Base-by-base conservation (phyloP, 1,140 invertebrate species). In the Aplysia californica region DNA sequence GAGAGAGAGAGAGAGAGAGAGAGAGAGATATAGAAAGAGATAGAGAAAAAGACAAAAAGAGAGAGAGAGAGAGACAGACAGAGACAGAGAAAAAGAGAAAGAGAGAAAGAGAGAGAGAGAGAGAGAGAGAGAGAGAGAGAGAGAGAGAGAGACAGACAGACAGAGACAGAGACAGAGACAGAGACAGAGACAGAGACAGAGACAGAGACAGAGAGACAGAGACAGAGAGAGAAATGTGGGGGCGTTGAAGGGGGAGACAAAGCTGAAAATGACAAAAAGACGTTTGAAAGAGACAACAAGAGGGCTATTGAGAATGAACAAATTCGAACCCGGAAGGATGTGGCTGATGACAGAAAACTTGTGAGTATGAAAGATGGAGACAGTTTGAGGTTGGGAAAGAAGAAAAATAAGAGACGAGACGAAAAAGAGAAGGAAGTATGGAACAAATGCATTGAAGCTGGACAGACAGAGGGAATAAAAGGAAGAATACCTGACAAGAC, bases 61-160 rank as follows among this genome's bases (percentile, higher is more conserved):
- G 29, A 18, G 36, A 67, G 29, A 18, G 31, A 10, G 36, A n/a
- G n/a, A n/a, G n/a, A n/a, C n/a, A n/a, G n/a, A n/a, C 61, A 4
- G 35, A 26, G n/a, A 26, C 23, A n/a, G 5, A 65, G 61, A 4
- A 20, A 65, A 33, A 3, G 29, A 23, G 26, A 6, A 21, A 29
- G 26, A 4, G 6, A 65, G 23, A 26, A 33, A n/a, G 20, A 29
- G 2, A 21, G 59, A 64, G 20, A 23, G 20, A 20, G 21, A n/a
- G 59, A n/a, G n/a, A n/a, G 50, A 55, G 50, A 64, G 59, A 64
- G 59, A 65, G n/a, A 33, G 29, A 65, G 61, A 21, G 26, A 31
- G n/a, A 65, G 29, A 23, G 21, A 29, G 31, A 31, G 5, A n/a
- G 31, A n/a, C 5, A 21, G n/a, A 31, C n/a, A n/a, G 61, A 20